Conservation (phyloP, 2,113 vertebrate species). For the Sterrhoptilus dennistouni region DNA sequence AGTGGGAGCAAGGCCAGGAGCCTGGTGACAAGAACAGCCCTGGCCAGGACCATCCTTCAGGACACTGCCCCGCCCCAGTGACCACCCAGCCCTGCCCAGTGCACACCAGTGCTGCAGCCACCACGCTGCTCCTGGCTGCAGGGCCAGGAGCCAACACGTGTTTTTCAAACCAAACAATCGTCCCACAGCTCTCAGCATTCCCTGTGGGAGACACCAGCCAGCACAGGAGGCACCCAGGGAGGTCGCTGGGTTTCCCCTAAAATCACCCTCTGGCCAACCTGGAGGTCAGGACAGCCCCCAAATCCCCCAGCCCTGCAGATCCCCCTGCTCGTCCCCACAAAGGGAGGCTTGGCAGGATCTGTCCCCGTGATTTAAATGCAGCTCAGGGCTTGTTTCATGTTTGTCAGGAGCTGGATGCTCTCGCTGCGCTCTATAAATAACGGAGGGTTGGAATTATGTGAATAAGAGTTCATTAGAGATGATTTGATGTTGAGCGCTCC, state of each 20-base stretch:
- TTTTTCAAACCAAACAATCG: neutral
- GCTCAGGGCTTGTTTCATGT: constrained; percentile 6
- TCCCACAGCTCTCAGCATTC: neutral
- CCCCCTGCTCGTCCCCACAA: neutral
- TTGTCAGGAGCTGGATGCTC: constrained; percentile 49
- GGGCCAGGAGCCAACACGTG: fast-evolving
- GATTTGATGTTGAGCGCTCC: neutral
- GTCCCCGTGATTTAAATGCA: constrained; percentile 38
- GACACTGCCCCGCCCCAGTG: fast-evolving
- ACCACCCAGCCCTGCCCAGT: fast-evolving
- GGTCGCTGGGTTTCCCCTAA: fast-evolving
- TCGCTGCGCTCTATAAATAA: constrained; percentile 42
- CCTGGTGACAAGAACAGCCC: neutral
- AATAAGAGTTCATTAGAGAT: constrained; percentile 36
- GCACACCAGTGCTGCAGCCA: neutral
- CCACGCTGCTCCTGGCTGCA: fast-evolving
- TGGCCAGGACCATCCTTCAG: neutral
- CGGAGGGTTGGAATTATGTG: constrained; percentile 20
- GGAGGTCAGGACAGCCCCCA: neutral
- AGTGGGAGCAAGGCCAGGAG: neutral
- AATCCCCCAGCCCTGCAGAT: neutral
- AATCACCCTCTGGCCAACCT: neutral
- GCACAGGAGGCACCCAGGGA: fast-evolving
- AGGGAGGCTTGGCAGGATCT: neutral
- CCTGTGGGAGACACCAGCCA: neutral